These are phyloP conservation scores for Aricia agestis DNA, from an alignment of 1,140 invertebrate species.

Conservation along the genomic window DNA sequence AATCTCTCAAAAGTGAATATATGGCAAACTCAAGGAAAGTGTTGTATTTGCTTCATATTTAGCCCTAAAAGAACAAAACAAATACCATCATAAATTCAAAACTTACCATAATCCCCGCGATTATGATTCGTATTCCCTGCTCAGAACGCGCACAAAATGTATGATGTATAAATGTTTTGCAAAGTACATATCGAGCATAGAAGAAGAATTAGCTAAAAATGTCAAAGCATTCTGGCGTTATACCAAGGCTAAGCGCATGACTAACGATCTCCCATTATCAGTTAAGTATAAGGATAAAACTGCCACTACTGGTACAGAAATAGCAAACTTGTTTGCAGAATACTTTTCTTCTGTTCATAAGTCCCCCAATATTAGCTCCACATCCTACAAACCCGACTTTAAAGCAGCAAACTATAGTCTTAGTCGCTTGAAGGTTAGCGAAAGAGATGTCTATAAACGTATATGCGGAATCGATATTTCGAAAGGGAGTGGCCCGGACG, in stretches of 20 bases:
- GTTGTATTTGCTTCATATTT: too few species aligned
- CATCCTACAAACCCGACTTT: background rate
- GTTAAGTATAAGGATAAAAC: background rate
- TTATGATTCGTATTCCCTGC: constrained; percentile 7
- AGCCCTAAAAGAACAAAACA: background rate
- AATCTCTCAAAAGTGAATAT: too few species aligned
- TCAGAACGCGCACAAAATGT: background rate
- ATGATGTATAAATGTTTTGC: constrained; percentile 7
- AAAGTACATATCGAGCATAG: background rate
- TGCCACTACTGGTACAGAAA: background rate
- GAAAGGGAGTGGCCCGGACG: background rate
- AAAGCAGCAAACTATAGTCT: background rate
- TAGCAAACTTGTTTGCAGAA: constrained; percentile 7
- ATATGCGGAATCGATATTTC: background rate
- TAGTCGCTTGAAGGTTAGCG: background rate
- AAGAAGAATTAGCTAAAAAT: background rate
- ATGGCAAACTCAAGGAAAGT: too few species aligned
- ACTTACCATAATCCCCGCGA: background rate
- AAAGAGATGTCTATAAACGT: background rate
- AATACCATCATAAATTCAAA: background rate
- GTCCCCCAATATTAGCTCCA: background rate
- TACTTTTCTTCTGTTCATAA: constrained; percentile 9
- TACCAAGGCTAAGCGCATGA: constrained; percentile 5
- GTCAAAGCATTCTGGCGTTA: constrained; percentile 8
- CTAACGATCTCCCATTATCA: background rate